A percentile compares a stretch with the other conserved stretches of the same genome.
phyloP scores from a whole-genome alignment of 2,113 vertebrate species.

The Mus spicilegus region DNA sequence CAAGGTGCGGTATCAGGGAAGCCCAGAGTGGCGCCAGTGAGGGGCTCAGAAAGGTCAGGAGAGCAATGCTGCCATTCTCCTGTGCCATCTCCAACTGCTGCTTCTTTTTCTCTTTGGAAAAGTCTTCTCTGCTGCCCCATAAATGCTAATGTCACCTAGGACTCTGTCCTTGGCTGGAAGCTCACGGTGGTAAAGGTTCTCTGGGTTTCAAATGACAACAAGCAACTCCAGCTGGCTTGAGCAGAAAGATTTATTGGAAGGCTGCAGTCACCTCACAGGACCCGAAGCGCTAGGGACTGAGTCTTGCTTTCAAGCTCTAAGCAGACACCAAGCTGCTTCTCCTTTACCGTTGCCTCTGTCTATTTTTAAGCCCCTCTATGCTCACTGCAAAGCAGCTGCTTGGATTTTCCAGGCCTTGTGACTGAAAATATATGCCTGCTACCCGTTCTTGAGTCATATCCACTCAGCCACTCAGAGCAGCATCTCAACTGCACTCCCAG shows the following conservation, averaged over 20 bases:
- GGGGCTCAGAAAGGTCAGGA: neutral
- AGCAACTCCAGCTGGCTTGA: constrained; percentile 71
- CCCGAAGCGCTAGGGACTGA: constrained; percentile 45
- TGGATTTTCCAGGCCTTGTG: neutral
- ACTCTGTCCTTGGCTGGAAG: constrained; percentile 63
- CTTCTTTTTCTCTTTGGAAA: neutral
- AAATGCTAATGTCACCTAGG: constrained; percentile 55
- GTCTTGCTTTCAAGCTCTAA: neutral
- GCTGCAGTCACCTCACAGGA: constrained; percentile 70
- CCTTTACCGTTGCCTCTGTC: neutral
- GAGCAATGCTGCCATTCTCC: no score
- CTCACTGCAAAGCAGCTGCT: neutral
- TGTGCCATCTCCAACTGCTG: neutral
- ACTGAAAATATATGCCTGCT: neutral
- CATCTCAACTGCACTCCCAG: neutral
- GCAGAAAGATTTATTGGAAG: constrained; percentile 70
- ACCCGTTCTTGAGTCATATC: neutral
- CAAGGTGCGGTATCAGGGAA: neutral
- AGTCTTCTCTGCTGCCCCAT: constrained; percentile 23
- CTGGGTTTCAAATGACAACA: constrained; percentile 73
- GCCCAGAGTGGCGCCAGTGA: neutral
- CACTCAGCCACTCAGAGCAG: neutral
- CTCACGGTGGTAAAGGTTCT: constrained; percentile 9
- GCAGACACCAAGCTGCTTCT: constrained; percentile 1
- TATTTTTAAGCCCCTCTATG: neutral